Evolutionary conservation across 2,113 vertebrate genomes (phyloP), one percentile per base, ranked within the genome.

Genomic region (Colossoma macropomum): DNA sequence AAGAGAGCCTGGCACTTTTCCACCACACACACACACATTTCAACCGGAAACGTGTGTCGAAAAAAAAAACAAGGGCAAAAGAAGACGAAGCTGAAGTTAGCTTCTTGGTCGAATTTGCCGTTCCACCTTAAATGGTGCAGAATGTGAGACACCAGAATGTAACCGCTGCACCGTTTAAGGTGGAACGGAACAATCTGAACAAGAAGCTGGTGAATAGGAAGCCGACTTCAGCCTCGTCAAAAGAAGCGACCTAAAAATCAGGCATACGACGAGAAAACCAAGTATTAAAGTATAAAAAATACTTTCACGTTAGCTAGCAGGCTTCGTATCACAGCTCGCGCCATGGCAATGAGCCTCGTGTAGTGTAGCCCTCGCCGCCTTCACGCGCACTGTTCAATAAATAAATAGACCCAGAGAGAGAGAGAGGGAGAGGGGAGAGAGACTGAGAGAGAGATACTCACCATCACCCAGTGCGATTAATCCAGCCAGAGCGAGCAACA

Each of bases 331-430:
- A 83, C 87, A 78, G 82, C 41, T 86, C 84, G 90, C 94, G 94
- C 94, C 94, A 94, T 94, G 92, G 91, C 91, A 92, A 90, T 88
- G 89, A 86, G 91, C 90, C 90, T 88, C 56, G 88, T 89, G 86
- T 88, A 77, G 88, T 56, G 34, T 59, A 45, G 41, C 41, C 89
- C 86, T 86, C 78, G 69, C 41, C 84, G 54, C 78, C 50, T 73
- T 68, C 81, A 45, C 56, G 70, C 79, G 75, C 75, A 74, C 38
- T 23, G 41, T 60, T 66, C 59, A 83, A 76, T 75, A 84, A 75
- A 86, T 75, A 86, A 84, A 86, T 75, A 87, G 56, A 87, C 88
- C 91, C 87, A 88, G 83, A 88, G 15, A 71, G 88, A 91, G 91
- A 90, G 88, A 89, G 91, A 88, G 45, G 82, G 80, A 87, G 87